Conservation (phyloP, 1,140 invertebrate species). For the Nephila pilipes region DNA sequence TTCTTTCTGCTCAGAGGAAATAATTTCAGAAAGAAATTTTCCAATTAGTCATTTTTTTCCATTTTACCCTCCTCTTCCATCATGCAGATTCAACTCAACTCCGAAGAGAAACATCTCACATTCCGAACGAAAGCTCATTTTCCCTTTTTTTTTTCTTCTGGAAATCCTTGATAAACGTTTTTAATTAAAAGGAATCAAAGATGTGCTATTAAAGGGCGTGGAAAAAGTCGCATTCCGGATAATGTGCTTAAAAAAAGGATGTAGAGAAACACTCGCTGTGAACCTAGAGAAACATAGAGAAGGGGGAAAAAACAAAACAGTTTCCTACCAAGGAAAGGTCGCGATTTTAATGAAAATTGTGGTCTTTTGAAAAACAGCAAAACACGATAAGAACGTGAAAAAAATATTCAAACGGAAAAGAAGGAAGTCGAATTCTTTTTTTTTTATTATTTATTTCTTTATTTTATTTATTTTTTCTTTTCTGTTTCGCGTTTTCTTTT, state of each 20-base stretch:
- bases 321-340: slow-evolving; percentile 18
- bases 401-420: slow-evolving; percentile 25
- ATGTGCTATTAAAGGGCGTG: slow-evolving; percentile 44
- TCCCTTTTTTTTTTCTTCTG: background rate
- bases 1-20: background rate
- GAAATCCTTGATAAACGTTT: slow-evolving; percentile 49
- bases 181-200: slow-evolving; percentile 43
- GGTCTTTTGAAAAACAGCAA: background rate
- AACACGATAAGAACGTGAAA: slow-evolving; percentile 28
- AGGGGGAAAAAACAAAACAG: background rate
- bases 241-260: slow-evolving; percentile 35
- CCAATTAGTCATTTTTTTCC: slow-evolving; percentile 37
- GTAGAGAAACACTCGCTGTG: background rate
- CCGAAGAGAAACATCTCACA: slow-evolving; percentile 36
- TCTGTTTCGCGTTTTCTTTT: slow-evolving; percentile 8
- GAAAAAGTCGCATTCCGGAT: slow-evolving; percentile 53
- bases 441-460: background rate
- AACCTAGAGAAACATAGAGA: background rate
- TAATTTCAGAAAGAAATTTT: slow-evolving; percentile 23
- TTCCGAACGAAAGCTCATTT: slow-evolving; percentile 29
- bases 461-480: background rate
- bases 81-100: background rate
- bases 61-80: background rate
- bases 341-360: slow-evolving; percentile 54
- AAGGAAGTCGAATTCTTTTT: slow-evolving; percentile 28